A percentile compares a stretch with the other conserved stretches of the same genome.
Evolutionary conservation across 2,888 invertebrate genomes (phyloP).

Genomic region (Lypha dubia): DNA sequence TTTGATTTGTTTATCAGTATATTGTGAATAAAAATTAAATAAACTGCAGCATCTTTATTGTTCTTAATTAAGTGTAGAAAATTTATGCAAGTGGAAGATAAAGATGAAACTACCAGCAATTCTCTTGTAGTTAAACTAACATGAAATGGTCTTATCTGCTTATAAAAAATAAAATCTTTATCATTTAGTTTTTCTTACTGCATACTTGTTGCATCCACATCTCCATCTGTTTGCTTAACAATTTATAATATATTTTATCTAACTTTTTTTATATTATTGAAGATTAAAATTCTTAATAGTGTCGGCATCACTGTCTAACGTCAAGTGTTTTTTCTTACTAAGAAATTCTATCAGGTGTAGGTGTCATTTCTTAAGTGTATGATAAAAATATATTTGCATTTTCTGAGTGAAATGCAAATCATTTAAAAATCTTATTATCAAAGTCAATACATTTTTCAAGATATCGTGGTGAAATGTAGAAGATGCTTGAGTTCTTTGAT

Average conservation of each 20-base stretch:
- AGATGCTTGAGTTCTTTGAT: conserved; percentile 32
- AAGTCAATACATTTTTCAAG: conserved; percentile 27
- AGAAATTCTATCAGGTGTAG: conserved; percentile 53
- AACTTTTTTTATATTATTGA: conserved; percentile 12
- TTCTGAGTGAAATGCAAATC: conserved; percentile 27
- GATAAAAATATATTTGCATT: conserved; percentile 43
- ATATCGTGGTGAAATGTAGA: conserved; percentile 14
- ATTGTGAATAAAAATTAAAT: conserved; percentile 7
- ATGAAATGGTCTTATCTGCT: conserved; percentile 40
- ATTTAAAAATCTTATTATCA: not conserved
- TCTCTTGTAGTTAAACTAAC: not conserved
- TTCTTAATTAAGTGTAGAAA: not conserved
- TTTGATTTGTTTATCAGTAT: not conserved
- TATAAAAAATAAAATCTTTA: conserved; percentile 23
- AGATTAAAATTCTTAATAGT: conserved; percentile 54
- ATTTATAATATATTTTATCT: conserved; percentile 23
- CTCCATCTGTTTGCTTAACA: conserved; percentile 9
- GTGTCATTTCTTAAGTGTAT: conserved; percentile 50
- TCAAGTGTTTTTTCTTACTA: conserved; percentile 50
- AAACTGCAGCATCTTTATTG: conserved; percentile 9
- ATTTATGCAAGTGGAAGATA: conserved; percentile 11
- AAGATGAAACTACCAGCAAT: not conserved
- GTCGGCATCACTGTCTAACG: conserved; percentile 62
- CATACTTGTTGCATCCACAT: not conserved
- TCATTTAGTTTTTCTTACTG: not conserved